These are phyloP conservation scores for Limenitis camilla DNA, from an alignment of 2,888 invertebrate genomes.

Conservation along the genomic window DNA sequence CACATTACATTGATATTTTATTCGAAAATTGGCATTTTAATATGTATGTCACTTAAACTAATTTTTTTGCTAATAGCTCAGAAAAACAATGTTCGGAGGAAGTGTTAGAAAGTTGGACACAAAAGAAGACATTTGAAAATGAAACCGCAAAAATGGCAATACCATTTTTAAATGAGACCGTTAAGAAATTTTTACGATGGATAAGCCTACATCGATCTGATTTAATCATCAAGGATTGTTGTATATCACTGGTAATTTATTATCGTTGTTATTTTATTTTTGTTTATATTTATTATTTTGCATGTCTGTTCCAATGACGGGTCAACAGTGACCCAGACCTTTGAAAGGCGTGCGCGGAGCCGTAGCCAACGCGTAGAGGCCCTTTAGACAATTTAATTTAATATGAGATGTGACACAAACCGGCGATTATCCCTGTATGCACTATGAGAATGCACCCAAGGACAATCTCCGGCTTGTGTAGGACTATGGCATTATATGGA, in stretches of 20 bases:
- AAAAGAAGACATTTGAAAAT: conserved; percentile 43
- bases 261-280: background rate
- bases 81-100: conserved; percentile 49
- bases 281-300: background rate
- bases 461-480: too few relatives aligned
- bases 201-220: conserved; percentile 45
- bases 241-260: conserved; percentile 44
- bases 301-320: too few relatives aligned
- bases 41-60: background rate
- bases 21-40: background rate
- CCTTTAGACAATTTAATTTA: too few relatives aligned
- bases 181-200: conserved; percentile 52
- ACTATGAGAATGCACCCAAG: too few relatives aligned
- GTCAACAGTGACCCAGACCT: too few relatives aligned
- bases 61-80: conserved; percentile 37
- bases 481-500: too few relatives aligned
- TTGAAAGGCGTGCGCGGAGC: too few relatives aligned
- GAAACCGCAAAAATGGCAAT: conserved; percentile 44
- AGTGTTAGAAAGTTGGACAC: conserved; percentile 46
- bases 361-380: too few relatives aligned
- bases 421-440: too few relatives aligned
- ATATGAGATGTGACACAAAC: too few relatives aligned
- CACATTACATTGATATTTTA: too few relatives aligned
- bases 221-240: conserved; percentile 41
- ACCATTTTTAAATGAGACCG: conserved; percentile 44